A percentile compares a stretch with the other conserved stretches of the same genome.
Evolutionary conservation across 92 coral and sea anemone species (phyloP).

Genomic region (Zoanthus sansibaricus): DNA sequence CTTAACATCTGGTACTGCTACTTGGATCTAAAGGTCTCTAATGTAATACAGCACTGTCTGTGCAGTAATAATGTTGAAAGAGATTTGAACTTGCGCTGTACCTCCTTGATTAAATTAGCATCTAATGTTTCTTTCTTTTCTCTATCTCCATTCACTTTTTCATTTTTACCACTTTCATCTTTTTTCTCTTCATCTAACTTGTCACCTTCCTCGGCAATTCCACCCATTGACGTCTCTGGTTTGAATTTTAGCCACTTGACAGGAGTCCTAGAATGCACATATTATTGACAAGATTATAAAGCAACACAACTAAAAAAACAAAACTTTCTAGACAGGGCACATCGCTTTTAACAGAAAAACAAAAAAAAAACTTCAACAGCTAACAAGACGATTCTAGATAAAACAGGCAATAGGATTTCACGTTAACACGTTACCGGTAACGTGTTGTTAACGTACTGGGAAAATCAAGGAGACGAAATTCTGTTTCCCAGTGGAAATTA

Average conservation of each 20-base stretch:
- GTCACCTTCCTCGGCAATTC: conserved; percentile 90
- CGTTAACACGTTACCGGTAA: too few relatives aligned
- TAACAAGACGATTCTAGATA: too few relatives aligned
- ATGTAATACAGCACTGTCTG: too few relatives aligned
- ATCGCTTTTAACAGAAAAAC: too few relatives aligned
- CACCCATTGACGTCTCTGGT: conserved; percentile 94
- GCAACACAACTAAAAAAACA: neutral
- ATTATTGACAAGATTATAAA: neutral
- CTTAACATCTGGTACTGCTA: too few relatives aligned
- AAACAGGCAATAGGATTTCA: too few relatives aligned
- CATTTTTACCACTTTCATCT: conserved; percentile 57
- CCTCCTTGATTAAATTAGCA: conserved; percentile 69
- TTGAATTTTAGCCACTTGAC: conserved; percentile 82
- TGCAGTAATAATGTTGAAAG: too few relatives aligned
- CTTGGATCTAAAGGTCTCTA: too few relatives aligned
- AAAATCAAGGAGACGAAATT: too few relatives aligned
- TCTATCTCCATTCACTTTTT: conserved; percentile 15
- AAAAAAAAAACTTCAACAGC: too few relatives aligned
- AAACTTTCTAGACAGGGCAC: neutral
- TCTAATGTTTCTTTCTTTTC: conserved; percentile 65
- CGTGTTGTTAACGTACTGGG: too few relatives aligned
- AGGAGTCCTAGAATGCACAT: conserved; percentile 74
- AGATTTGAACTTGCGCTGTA: neutral
- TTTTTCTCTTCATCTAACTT: conserved; percentile 74
- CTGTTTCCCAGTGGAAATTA: too few relatives aligned